phyloP scores from a whole-genome alignment of 2,888 invertebrate genomes.

The Drosophila recens region DNA sequence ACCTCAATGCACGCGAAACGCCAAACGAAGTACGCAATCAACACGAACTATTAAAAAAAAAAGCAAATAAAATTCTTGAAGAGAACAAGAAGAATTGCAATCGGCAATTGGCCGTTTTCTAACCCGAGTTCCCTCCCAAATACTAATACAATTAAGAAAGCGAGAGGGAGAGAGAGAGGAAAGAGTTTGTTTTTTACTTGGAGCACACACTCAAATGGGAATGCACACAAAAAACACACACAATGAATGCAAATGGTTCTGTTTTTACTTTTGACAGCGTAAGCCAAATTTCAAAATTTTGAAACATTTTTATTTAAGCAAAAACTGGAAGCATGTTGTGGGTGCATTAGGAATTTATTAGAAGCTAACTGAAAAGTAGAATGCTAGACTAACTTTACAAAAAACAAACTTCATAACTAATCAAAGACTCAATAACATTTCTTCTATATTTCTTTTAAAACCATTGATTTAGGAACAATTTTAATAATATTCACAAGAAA shows the following conservation, averaged over 20 bases:
- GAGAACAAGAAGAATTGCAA: conserved; percentile 27
- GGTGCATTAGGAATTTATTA: conserved; percentile 34
- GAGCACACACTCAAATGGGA: conserved; percentile 54
- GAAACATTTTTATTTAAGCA: conserved; percentile 39
- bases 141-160: conserved; percentile 56
- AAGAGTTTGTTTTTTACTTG: conserved; percentile 40
- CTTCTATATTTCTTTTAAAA: neutral
- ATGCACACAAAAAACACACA: conserved; percentile 44
- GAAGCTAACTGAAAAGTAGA: conserved; percentile 36
- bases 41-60: conserved; percentile 44
- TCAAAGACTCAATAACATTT: conserved; percentile 7
- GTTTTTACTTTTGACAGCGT: conserved; percentile 83
- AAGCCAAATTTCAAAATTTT: conserved; percentile 79
- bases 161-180: conserved; percentile 12
- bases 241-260: conserved; percentile 72
- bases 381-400: conserved; percentile 46
- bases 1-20: conserved; percentile 58
- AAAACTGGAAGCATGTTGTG: conserved; percentile 46
- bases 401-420: conserved; percentile 22
- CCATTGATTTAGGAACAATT: neutral
- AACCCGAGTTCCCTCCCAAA: conserved; percentile 43
- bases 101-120: conserved; percentile 30
- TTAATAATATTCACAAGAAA: neutral
- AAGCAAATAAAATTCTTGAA: conserved; percentile 22
- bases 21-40: conserved; percentile 46